Conservation (phyloP, 1,140 invertebrate species). For the Lepidurus apus region DNA sequence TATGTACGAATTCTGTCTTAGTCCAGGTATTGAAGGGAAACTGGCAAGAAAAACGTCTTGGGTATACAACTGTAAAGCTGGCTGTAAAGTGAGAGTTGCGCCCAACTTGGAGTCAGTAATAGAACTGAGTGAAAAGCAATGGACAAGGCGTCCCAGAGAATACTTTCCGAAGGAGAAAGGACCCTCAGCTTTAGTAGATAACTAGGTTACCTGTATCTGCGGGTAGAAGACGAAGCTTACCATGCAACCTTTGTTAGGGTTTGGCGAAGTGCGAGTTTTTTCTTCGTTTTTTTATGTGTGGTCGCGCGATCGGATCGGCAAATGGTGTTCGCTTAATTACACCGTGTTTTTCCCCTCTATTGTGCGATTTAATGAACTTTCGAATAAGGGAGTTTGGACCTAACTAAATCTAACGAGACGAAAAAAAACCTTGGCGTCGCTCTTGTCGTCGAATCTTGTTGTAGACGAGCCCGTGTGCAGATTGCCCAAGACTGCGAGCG, state of each 20-base stretch:
- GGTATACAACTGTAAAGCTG: not conserved
- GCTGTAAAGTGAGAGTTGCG: slow-evolving; percentile 9
- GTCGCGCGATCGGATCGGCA: not conserved
- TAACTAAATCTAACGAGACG: not conserved
- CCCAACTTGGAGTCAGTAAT: not conserved
- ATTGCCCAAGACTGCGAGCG: not conserved
- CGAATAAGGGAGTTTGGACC: no score
- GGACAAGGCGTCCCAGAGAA: not conserved
- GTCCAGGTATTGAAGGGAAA: not conserved
- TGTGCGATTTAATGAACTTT: no score
- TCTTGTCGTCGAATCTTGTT: not conserved
- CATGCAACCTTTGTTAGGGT: not conserved
- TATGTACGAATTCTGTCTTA: no score
- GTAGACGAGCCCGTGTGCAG: not conserved
- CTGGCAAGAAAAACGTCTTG: not conserved
- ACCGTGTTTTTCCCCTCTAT: no score
- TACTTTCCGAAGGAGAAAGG: not conserved
- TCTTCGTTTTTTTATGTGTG: not conserved
- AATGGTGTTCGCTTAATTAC: not conserved
- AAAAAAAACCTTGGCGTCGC: not conserved
- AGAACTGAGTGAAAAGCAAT: slow-evolving; percentile 7
- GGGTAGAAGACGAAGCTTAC: slow-evolving; percentile 18
- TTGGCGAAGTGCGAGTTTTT: not conserved
- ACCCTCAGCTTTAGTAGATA: slow-evolving; percentile 7
- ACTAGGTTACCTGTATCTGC: slow-evolving; percentile 21